Evolutionary conservation across 2,113 vertebrate genomes (phyloP).

Genomic region (Paracanthobrama guichenoti): DNA sequence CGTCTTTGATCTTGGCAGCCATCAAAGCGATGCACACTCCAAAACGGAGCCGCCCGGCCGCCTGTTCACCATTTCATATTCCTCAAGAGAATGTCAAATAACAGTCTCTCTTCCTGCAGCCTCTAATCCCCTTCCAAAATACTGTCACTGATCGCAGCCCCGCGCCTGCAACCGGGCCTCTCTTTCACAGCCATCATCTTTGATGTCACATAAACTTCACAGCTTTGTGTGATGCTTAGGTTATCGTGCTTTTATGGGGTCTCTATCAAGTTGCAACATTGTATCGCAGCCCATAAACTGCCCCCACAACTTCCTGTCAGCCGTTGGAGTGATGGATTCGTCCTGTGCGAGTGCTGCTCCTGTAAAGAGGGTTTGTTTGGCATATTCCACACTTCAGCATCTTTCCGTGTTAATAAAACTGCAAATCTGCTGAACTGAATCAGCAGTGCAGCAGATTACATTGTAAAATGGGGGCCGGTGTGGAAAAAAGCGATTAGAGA

Average conservation of each 20-base stretch:
- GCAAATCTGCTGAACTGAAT: conserved; percentile 51
- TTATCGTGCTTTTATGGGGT: conserved; percentile 44
- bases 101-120: conserved; percentile 53
- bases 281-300: conserved; percentile 37
- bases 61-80: conserved; percentile 61
- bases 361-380: conserved; percentile 45
- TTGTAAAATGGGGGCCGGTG: conserved; percentile 41
- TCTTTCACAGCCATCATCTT: conserved; percentile 45
- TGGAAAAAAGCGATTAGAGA: conserved; percentile 47
- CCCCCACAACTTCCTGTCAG: conserved; percentile 4
- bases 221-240: conserved; percentile 31
- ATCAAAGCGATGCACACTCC: conserved; percentile 69
- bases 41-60: conserved; percentile 61
- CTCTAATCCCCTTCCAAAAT: conserved; percentile 62
- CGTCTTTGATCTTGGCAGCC: conserved; percentile 72
- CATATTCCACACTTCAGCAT: conserved; percentile 49
- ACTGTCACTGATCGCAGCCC: conserved; percentile 49
- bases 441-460: conserved; percentile 46
- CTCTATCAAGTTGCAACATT: conserved; percentile 33
- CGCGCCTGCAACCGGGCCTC: conserved; percentile 12
- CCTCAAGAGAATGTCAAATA: conserved; percentile 64
- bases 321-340: conserved; percentile 32
- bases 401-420: conserved; percentile 53
- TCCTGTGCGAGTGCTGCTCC: background rate
- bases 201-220: conserved; percentile 49